Percentiles rank a stretch among this genome's conserved stretches.
These are phyloP conservation scores for Podarcis cretensis DNA, from an alignment of 2,113 vertebrate genomes.

Conservation along the genomic window DNA sequence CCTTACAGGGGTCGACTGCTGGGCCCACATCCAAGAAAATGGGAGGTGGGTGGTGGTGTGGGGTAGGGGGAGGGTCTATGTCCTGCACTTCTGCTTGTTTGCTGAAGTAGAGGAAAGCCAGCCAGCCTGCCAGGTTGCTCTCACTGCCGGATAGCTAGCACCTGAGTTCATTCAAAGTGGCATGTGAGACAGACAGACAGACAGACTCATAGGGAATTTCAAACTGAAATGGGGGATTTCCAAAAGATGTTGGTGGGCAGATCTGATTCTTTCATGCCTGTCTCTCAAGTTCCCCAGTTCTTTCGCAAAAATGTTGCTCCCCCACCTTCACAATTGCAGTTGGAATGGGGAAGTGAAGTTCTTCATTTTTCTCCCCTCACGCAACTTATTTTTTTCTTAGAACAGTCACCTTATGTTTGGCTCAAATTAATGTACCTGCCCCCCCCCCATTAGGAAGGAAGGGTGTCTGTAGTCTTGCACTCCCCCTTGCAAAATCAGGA, in stretches of 20 bases:
- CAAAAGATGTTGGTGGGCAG: too few relatives aligned
- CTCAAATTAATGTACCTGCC: background rate
- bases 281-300: background rate
- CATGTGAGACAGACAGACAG: background rate
- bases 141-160: background rate
- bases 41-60: background rate
- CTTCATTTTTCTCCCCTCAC: background rate
- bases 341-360: background rate
- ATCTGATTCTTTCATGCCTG: background rate
- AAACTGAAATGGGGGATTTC: background rate
- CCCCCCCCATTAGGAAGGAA: background rate
- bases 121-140: background rate
- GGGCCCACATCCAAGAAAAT: conserved; percentile 27
- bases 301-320: background rate
- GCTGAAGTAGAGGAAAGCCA: background rate
- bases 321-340: background rate
- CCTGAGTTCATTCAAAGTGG: background rate
- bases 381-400: background rate
- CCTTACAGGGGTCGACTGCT: conserved; percentile 16
- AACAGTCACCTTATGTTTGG: background rate
- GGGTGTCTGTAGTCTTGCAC: background rate
- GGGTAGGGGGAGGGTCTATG: background rate
- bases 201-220: background rate
- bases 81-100: background rate
- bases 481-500: too few relatives aligned